Conservation (phyloP, 2,113 vertebrate species). For the Charadrius vociferus region DNA sequence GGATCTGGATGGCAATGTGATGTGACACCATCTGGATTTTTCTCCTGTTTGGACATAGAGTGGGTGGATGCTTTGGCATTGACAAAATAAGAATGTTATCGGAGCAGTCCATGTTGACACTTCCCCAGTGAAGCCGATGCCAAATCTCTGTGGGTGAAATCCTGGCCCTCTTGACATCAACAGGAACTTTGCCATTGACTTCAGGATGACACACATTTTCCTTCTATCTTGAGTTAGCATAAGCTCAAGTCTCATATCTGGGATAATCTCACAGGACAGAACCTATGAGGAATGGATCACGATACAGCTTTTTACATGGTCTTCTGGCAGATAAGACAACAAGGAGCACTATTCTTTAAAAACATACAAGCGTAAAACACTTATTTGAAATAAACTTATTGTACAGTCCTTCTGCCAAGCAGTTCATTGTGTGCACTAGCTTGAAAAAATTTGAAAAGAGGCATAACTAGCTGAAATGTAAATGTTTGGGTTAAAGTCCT, state of each 20-base stretch:
- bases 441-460: neutral
- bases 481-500: neutral
- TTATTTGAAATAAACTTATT: neutral
- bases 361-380: neutral
- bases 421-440: neutral
- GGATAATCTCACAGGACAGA: neutral
- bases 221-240: neutral
- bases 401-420: neutral
- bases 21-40: constrained; percentile 33
- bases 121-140: neutral
- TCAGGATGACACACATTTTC: neutral
- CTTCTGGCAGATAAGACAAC: neutral
- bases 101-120: neutral
- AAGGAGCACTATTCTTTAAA: neutral
- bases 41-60: constrained; percentile 40
- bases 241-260: neutral
- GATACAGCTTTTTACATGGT: neutral
- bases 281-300: neutral
- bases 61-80: constrained; percentile 20
- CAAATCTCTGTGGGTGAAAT: constrained; percentile 19
- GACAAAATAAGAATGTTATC: constrained; percentile 13
- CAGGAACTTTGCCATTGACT: constrained; percentile 18
- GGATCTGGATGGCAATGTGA: constrained; percentile 8
- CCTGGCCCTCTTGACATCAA: neutral
- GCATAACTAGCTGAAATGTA: neutral